phyloP scores from a whole-genome alignment of 2,797 vertebrate species.

The Girardinus metallicus region DNA sequence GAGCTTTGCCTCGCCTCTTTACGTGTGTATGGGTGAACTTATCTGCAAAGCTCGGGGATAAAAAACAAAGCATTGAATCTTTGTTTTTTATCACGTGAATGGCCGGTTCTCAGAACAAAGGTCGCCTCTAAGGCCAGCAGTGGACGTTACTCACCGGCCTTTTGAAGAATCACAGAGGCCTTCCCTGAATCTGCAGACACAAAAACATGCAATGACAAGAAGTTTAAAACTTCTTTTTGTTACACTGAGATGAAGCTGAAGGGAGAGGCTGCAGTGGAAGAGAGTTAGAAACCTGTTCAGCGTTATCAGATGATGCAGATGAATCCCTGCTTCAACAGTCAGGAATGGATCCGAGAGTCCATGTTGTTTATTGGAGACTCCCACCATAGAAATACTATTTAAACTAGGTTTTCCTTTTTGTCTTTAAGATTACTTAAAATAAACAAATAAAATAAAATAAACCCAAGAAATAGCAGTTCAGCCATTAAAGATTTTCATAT shows the following conservation, averaged over 20 bases:
- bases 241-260: background rate
- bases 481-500: background rate
- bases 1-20: too few species aligned
- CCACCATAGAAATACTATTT: background rate
- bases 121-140: background rate
- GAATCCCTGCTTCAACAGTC: background rate
- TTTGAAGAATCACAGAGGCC: background rate
- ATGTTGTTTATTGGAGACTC: background rate
- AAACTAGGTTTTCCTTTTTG: background rate
- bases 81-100: too few species aligned
- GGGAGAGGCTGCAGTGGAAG: background rate
- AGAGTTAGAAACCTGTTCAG: background rate
- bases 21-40: too few species aligned
- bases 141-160: background rate
- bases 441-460: too few species aligned
- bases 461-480: background rate
- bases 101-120: background rate
- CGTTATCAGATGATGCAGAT: background rate
- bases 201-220: background rate
- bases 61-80: too few species aligned
- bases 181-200: background rate
- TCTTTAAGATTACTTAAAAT: background rate
- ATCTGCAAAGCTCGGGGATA: too few species aligned
- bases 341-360: background rate
- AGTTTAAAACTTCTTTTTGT: background rate